Evolutionary conservation across 23 tunicate species (phyloP).

Genomic region (Ciona savignyi): DNA sequence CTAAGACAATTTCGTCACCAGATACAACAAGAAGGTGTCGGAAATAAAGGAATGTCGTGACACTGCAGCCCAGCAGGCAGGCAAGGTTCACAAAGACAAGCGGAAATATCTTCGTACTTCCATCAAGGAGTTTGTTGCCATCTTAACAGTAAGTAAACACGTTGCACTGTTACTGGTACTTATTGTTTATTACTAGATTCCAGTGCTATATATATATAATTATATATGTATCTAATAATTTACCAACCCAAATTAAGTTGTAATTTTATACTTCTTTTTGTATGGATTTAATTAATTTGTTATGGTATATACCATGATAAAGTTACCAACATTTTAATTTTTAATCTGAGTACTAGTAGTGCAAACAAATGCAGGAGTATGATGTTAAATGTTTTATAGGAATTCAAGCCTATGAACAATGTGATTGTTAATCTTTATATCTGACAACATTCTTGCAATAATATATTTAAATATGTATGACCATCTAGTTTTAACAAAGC

Average conservation of each 20-base stretch:
- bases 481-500: too few relatives aligned
- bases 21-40: conserved; percentile 88
- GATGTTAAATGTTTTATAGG: too few relatives aligned
- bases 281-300: background rate
- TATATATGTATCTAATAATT: background rate
- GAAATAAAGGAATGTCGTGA: conserved; percentile 89
- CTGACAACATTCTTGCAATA: too few relatives aligned
- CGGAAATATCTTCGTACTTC: conserved; percentile 77
- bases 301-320: background rate
- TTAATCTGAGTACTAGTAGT: too few relatives aligned
- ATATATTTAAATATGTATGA: too few relatives aligned
- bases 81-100: conserved; percentile 56
- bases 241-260: background rate
- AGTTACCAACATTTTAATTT: background rate
- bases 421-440: too few relatives aligned
- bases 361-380: too few relatives aligned
- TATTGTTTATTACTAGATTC: too few relatives aligned
- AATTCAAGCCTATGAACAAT: too few relatives aligned
- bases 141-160: conserved; percentile 51
- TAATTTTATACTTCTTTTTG: background rate
- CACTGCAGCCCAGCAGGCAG: conserved; percentile 68
- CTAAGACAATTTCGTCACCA: conserved; percentile 11
- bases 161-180: too few relatives aligned
- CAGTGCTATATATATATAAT: too few relatives aligned
- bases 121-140: conserved; percentile 58